Base-by-base conservation (phyloP, 2,888 invertebrate species). In the Erebia palarica region DNA sequence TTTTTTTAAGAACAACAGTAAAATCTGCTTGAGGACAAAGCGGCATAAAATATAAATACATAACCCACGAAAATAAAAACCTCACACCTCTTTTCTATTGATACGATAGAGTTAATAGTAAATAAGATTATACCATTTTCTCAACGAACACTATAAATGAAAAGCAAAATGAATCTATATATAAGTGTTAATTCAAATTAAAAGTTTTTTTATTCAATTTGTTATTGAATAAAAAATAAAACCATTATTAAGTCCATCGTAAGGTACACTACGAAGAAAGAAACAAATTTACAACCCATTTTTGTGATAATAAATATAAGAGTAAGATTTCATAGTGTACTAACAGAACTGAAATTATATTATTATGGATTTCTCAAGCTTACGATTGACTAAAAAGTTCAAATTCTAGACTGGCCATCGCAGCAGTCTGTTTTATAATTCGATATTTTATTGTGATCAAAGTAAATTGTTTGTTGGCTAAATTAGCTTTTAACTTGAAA, bases 21-120 rank as follows among this genome's bases (percentile, higher is more conserved):
- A 60, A 68, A 68, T 86, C 88, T 88, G 87, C 85, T 87, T 82
- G 74, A 78, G 84, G 86, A 86, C 81, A 70, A 89, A 91, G 91
- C 90, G 80, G 89, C 84, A 86, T 81, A 84, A 81, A 85, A 85
- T 82, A 84, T 79, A 82, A 72, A 57, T 69, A 72, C 21, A 44
- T 66, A 73, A 63, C 36, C 58, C 49, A 75, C 44, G 21, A 72
- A 70, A 71, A 68, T 42, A 72, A 72, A 21, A 69, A 55, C 63
- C 59, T 58, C 53, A 66, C 51, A 72, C 44, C 36, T 58, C 13
- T 9, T 42, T 57, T 44, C 55, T 68, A 51, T 51, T 49, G 27
- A 67, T 36, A 16, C 60, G 53, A 60, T 51, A 59, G 68, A 60
- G 60, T 60, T 42, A 53, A 14, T 47, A 51, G 5, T 16, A 47